Evolutionary conservation across 1,140 invertebrate genomes (phyloP), one percentile per base, ranked within the genome.

Genomic region (Lepidurus couesii): DNA sequence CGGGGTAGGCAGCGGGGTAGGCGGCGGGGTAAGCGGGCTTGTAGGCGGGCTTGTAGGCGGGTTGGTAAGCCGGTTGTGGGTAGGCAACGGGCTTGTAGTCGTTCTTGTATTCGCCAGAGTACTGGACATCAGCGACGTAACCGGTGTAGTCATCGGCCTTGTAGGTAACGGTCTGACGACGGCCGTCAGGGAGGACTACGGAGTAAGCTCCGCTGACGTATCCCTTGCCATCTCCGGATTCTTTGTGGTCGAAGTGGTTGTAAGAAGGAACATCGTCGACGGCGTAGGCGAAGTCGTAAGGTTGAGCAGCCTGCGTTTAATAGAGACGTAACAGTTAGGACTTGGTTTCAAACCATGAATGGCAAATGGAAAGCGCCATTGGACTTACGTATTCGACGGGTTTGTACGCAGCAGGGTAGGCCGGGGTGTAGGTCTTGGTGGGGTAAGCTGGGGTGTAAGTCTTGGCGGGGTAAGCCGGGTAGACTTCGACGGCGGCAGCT

Each of bases 241-340:
- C 92, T 78, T 89, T 87, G 82, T 93, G 92, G 10, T 91, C 90
- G 84, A 90, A 93, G 82, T 92, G 89, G 82, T 90, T 92, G 47
- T 89, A 90, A 77, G 87, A 87, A 81, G 90, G 85, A 79, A 87
- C 86, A 84, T 93, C 91, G 79, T 87, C 86, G 24, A 94, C 91
- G 80, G 89, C 84, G 84, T 93, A 93, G 44, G 91, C 91, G 81
- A 93, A 93, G 80, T 90, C 88, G 85, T 93, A 93, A 13, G 82
- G 82, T 44, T 42, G 47, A 16, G 76, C 44, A n/a, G 76, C 44
- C 76, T 77, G 13, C 2, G 6, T 21, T 7, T 65, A 65, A 21
- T 11, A 7, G 53, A 13, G 7, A 65, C n/a, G 4, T 13, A 10
- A 65, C 16, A 21, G 16, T 65, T 13, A 7, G 8, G 13, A 1